These are phyloP conservation scores for Drosophila tristis DNA, from an alignment of 1,140 invertebrate genomes.

Conservation along the genomic window DNA sequence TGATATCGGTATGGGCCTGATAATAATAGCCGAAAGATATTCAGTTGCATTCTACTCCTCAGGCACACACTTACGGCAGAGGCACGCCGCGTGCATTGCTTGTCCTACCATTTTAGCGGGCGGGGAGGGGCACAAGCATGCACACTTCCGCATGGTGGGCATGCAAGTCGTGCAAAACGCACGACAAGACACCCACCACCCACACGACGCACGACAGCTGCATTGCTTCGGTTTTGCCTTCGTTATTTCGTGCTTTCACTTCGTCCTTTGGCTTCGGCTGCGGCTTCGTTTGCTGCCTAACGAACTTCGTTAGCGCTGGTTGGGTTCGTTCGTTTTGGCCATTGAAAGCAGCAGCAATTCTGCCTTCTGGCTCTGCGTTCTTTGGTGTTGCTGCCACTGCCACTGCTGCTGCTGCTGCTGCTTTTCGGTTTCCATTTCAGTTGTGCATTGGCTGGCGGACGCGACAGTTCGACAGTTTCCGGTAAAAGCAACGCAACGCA, in stretches of 20 bases:
- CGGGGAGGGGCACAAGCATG: slow-evolving; percentile 35
- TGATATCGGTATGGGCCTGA: background rate
- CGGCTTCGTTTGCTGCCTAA: slow-evolving; percentile 29
- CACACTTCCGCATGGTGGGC: slow-evolving; percentile 53
- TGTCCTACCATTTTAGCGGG: slow-evolving; percentile 21
- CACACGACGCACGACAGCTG: slow-evolving; percentile 8
- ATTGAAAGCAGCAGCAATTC: slow-evolving; percentile 69
- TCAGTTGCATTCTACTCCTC: background rate
- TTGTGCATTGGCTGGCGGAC: slow-evolving; percentile 70
- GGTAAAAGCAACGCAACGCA: background rate
- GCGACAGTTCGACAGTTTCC: slow-evolving; percentile 43
- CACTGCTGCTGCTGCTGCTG: background rate
- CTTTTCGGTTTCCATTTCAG: slow-evolving; percentile 48
- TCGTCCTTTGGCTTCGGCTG: slow-evolving; percentile 2
- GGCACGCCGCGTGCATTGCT: slow-evolving; percentile 1
- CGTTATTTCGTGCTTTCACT: background rate
- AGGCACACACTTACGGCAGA: background rate
- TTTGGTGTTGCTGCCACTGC: no score
- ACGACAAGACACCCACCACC: slow-evolving; percentile 4
- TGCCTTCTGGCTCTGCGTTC: slow-evolving; percentile 15
- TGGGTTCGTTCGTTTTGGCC: slow-evolving; percentile 16
- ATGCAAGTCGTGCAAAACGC: slow-evolving; percentile 57
- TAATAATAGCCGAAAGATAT: slow-evolving; percentile 20
- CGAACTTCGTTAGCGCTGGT: slow-evolving; percentile 4
- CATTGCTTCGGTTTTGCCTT: slow-evolving; percentile 29